Evolutionary conservation across 2,888 invertebrate genomes (phyloP), one percentile per base, ranked within the genome.

Genomic region (Hartigia nigra): DNA sequence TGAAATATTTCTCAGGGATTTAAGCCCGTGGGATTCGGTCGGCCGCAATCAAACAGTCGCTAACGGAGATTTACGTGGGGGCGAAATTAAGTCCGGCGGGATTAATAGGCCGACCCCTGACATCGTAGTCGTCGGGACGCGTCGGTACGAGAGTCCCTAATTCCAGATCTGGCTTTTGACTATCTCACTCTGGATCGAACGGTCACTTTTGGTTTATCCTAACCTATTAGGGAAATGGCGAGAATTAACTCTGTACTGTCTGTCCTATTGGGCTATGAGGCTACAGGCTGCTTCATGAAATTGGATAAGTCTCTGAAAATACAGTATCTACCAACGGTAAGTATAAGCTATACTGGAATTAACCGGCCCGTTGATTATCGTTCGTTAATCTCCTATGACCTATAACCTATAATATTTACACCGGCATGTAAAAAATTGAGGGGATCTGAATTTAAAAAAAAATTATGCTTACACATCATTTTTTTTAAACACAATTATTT

Each of bases 41-140:
- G 87, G 87, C 86, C 86, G 79, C 87, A 87, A 90, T 89, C 90
- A 89, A 89, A 89, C 87, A 88, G 88, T 87, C 89, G 86, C 89
- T 90, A 91, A 90, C 88, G 88, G 86, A 89, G 91, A 91, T 91
- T 91, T 91, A 91, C 89, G 87, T 86, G 86, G 82, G 84, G 84
- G 82, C 83, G 84, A 88, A 89, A 90, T 91, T 89, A 90, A 91
- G 90, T 89, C 88, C 85, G 84, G 77, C 79, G 86, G 90, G 88
- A 90, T 91, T 89, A 91, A 89, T 86, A 86, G 82, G 79, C 82
- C 81, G 82, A 81, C 23, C 55, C 55, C 55, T 55, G 55, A 55
- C 55, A 23, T 23, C 55, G 9, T 9, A 23, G 55, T 23, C 55
- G 55, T 55, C 55, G 55, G 55, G 55, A 55, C 55, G 39, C 39